These are phyloP conservation scores for Pseudomugil tenellus DNA, from an alignment of 2,797 vertebrate genomes.

Conservation along the genomic window DNA sequence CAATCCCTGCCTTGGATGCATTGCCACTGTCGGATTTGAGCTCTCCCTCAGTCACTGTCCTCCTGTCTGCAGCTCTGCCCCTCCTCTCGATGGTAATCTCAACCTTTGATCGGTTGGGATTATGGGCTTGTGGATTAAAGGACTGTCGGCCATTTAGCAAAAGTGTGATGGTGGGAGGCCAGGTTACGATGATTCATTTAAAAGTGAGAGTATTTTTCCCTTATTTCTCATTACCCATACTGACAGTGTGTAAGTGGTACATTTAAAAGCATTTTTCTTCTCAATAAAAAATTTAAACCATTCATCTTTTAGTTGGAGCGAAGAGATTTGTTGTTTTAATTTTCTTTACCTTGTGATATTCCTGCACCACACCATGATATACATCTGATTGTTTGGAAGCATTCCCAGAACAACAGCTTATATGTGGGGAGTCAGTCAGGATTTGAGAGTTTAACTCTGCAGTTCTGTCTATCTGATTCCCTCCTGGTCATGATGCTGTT, in stretches of 20 bases:
- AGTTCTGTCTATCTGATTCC: constrained; percentile 24
- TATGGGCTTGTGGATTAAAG: constrained; percentile 76
- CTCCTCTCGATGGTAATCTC: constrained; percentile 74
- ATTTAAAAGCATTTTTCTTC: constrained; percentile 3
- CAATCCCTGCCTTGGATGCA: constrained; percentile 67
- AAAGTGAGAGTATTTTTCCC: constrained; percentile 16
- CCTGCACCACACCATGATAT: constrained; percentile 9
- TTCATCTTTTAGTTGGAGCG: constrained; percentile 1
- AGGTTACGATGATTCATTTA: constrained; percentile 29
- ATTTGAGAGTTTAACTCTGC: constrained; percentile 3
- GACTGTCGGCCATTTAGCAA: constrained; percentile 57
- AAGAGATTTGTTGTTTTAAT: constrained; percentile 18
- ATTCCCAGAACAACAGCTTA: constrained; percentile 26
- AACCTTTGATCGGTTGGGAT: constrained; percentile 74
- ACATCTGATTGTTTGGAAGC: constrained; percentile 33
- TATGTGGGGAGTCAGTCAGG: constrained; percentile 21
- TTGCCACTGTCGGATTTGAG: constrained; percentile 52
- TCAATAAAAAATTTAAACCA: neutral
- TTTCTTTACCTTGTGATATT: neutral
- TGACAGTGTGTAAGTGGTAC: neutral
- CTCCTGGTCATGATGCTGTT: neutral
- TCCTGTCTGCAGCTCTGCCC: constrained; percentile 56
- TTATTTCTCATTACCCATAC: constrained; percentile 5
- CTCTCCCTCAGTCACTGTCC: constrained; percentile 55
- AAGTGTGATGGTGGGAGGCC: constrained; percentile 17